Percentiles rank a stretch among this genome's conserved stretches.
Conservation (phyloP, 2,113 vertebrate genomes). For the Hippotragus niger region DNA sequence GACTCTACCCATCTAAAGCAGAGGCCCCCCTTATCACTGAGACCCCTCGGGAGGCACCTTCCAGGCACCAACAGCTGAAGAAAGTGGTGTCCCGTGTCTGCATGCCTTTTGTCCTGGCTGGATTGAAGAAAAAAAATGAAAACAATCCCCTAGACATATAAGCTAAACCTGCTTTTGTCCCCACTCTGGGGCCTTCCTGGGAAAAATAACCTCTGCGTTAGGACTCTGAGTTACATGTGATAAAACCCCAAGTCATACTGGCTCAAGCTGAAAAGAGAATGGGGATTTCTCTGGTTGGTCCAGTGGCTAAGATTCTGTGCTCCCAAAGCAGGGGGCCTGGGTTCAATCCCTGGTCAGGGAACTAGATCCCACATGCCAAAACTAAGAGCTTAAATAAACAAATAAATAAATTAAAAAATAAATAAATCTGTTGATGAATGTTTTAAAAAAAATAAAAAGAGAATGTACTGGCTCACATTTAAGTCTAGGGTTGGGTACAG, state of each 20-base stretch:
- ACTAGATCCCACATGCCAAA: neutral
- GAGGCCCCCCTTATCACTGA: neutral
- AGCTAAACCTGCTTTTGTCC: neutral
- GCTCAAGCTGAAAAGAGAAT: neutral
- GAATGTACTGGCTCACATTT: neutral
- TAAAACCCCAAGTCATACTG: neutral
- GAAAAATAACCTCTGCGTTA: neutral
- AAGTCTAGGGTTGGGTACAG: neutral
- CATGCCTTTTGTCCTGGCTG: neutral
- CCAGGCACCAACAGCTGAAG: neutral
- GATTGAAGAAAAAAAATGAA: neutral
- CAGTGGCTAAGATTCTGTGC: neutral
- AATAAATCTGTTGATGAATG: neutral
- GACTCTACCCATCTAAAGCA: neutral
- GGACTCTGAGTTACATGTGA: neutral
- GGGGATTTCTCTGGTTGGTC: neutral
- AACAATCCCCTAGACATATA: neutral
- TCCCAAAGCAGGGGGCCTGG: neutral
- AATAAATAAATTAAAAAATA: neutral
- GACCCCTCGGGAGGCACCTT: too few species aligned
- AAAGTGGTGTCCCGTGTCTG: neutral
- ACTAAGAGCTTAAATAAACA: neutral
- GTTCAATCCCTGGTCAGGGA: neutral
- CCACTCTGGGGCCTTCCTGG: neutral
- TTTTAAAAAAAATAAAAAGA: neutral